Evolutionary conservation across 2,888 invertebrate species (phyloP), one percentile per base, ranked within the genome.

Genomic region (Dilophus febrilis): DNA sequence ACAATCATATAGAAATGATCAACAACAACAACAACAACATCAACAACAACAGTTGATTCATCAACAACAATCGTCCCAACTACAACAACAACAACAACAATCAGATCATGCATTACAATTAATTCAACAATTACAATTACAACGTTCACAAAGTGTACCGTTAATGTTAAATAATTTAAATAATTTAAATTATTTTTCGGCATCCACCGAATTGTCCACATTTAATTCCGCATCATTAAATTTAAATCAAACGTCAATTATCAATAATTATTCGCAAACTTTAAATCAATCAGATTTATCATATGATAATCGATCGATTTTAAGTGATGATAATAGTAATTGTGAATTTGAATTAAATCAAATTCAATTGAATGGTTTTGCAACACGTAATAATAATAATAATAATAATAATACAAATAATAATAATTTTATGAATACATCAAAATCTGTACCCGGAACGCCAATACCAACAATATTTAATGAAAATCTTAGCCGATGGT

Each of bases 131-230:
- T 33, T 33, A 65, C 67, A 5, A 65, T 66, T 2, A 68, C 37
- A 70, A 10, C 67, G 86, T 39, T 85, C 85, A 7, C 85, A 84
- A 51, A 85, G 85, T 12, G 86, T 84, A 37, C 86, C 86, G 0
- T 58, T 81, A 16, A 74, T 74, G 51, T 68, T 47, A 28, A 47
- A 47, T 19, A 47, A 46, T 19, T 49, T 33, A 18, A 22, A 22
- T 22, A 22, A 22, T 22, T 6, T 22, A 22, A 22, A 6, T 6
- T 22, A 22, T 8, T 22, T 26, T 27, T 27, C 27, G 11, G 11
- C 6, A 8, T 37, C 26, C 22, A 22, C 22, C 5, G 4, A 22
- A 22, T 22, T 22, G 8, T 22, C 8, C 22, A 6, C 22, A 22
- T 22, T 22, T 8, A 22, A 22, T 6, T 22, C 8, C 22, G 5